phyloP scores from a whole-genome alignment of 2,888 invertebrate genomes.

The Syrista parreyssii region DNA sequence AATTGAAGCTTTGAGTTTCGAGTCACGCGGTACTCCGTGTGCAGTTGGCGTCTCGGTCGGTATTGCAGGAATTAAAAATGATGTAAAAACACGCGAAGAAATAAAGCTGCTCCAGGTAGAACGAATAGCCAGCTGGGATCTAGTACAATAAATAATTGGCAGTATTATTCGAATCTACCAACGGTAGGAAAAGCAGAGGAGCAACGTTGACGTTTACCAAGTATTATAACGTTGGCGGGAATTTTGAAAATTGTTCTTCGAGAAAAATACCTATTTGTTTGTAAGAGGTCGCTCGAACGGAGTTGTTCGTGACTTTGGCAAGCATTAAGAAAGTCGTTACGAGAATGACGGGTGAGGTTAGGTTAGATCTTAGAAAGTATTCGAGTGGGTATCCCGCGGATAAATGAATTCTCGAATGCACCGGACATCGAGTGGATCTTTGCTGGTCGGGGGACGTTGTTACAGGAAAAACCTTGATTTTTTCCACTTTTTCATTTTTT shows the following conservation, averaged over 20 bases:
- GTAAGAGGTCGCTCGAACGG: background rate
- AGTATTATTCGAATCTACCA: background rate
- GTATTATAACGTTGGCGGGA: background rate
- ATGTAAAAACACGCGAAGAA: background rate
- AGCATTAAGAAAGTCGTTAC: background rate
- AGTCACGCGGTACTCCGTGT: background rate
- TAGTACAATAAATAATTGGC: background rate
- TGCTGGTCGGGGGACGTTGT: background rate
- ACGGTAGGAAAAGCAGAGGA: background rate
- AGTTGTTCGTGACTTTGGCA: background rate
- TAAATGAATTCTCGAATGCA: background rate
- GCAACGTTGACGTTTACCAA: background rate
- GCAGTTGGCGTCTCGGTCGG: background rate
- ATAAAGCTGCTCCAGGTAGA: background rate
- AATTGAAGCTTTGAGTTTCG: background rate
- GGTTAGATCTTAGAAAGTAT: background rate
- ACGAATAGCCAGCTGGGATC: background rate
- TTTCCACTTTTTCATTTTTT: background rate
- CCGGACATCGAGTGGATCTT: background rate
- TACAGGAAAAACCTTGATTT: background rate
- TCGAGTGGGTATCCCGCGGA: background rate
- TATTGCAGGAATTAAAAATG: background rate
- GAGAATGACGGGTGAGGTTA: background rate
- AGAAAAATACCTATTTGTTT: background rate
- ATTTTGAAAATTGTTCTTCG: background rate